phyloP scores from a whole-genome alignment of 1,140 invertebrate species.

The Tetranychus cinnabarinus region DNA sequence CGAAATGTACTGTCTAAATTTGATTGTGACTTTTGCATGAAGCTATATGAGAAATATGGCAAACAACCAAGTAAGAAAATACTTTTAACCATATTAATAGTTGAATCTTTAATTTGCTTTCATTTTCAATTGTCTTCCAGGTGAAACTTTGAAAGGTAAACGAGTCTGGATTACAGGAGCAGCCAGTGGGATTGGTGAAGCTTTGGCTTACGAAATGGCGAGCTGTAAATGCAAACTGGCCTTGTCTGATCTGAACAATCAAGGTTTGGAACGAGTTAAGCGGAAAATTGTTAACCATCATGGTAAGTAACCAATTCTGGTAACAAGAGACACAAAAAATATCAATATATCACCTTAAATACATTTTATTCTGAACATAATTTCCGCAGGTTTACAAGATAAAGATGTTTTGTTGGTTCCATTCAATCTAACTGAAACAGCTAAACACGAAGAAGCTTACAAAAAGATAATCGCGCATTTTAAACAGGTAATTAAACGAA shows the following conservation, averaged over 20 bases:
- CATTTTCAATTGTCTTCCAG: too few species aligned
- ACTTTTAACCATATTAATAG: too few species aligned
- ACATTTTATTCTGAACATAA: too few species aligned
- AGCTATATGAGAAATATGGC: too few species aligned
- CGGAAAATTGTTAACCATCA: too few species aligned
- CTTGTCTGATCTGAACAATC: slow-evolving; percentile 42
- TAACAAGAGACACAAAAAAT: too few species aligned
- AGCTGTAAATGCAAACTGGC: slow-evolving; percentile 41
- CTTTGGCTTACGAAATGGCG: slow-evolving; percentile 43
- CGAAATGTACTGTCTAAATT: too few species aligned
- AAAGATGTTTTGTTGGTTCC: background rate
- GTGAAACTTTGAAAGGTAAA: slow-evolving; percentile 22
- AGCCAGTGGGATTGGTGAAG: slow-evolving; percentile 38
- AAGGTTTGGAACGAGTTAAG: slow-evolving; percentile 32
- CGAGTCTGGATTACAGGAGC: slow-evolving; percentile 73
- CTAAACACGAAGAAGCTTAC: slow-evolving; percentile 35
- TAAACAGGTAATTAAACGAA: slow-evolving; percentile 21
- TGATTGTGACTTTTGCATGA: too few species aligned
- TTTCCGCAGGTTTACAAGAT: slow-evolving; percentile 32
- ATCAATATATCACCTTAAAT: too few species aligned
- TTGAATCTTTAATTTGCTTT: too few species aligned
- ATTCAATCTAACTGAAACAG: slow-evolving; percentile 23
- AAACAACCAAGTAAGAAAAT: too few species aligned
- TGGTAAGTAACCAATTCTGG: too few species aligned
- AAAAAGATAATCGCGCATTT: slow-evolving; percentile 42